Evolutionary conservation across 2,888 invertebrate genomes (phyloP), one percentile per base, ranked within the genome.

Genomic region (Cylindroiulus punctatus): DNA sequence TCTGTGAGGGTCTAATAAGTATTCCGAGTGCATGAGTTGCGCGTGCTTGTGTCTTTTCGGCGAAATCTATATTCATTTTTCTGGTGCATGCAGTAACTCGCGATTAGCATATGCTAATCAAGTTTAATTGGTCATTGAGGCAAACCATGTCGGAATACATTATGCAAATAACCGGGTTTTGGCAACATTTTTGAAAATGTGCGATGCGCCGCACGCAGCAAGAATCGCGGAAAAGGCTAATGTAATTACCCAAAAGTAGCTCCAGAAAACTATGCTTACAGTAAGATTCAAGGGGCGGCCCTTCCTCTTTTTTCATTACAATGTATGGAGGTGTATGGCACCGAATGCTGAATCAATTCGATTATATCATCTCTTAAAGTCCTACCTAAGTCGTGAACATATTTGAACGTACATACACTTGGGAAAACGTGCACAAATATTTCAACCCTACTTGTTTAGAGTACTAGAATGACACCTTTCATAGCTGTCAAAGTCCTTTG

Each of bases 141-240:
- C 52, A 52, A 52, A 52, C 52, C 52, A 52, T 52, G 52, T 52
- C 52, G 52, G 52, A 52, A 52, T 52, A 52, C n/a, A 52, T 52
- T 52, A 52, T 52, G 52, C 52, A 52, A 52, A 52, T 52, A 1
- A 4, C n/a, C n/a, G 19, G 52, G 52, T 52, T 52, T 52, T 52
- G 52, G 52, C 52, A 52, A n/a, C 52, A n/a, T 52, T 52, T 52
- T 52, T 52, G 52, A 52, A 52, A 52, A 19, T 19, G 52, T 17
- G 52, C 14, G 52, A 52, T 52, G 52, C 7, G 52, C n/a, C 52
- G 52, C 52, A 52, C 52, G 52, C n/a, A 2, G 52, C 52, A 52
- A 4, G 52, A 47, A 47, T 52, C 52, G 52, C 52, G 12, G 47
- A 52, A 52, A 52, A 52, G 52, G 19, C 52, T 52, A 52, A 52